phyloP scores from a whole-genome alignment of 1,140 invertebrate genomes.

The Bemisia tabaci region DNA sequence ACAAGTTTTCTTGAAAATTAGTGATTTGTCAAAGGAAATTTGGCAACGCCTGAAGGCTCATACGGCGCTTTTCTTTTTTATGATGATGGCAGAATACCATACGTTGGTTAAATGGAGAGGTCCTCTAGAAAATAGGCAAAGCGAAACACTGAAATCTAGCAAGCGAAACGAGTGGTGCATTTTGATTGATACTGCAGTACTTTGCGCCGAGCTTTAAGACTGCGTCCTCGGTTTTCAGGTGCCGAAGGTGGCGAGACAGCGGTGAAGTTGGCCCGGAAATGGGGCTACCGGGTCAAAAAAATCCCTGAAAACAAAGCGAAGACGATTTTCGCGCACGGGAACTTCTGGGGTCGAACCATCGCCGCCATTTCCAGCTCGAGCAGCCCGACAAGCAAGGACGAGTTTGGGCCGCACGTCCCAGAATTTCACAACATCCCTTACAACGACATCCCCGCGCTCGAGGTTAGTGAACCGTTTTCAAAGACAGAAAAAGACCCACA shows the following conservation, averaged over 20 bases:
- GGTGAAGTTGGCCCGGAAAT: conserved; percentile 57
- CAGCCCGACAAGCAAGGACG: conserved; percentile 48
- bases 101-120: too few species aligned
- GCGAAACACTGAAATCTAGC: too few species aligned
- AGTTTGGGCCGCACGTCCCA: conserved; percentile 69
- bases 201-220: too few species aligned
- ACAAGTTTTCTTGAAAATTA: too few species aligned
- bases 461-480: conserved; percentile 35
- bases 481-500: too few species aligned
- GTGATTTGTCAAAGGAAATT: too few species aligned
- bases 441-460: conserved; percentile 51
- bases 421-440: conserved; percentile 58
- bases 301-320: conserved; percentile 54
- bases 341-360: conserved; percentile 76
- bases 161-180: too few species aligned
- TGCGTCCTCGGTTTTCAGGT: conserved; percentile 43
- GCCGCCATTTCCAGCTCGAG: conserved; percentile 63
- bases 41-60: too few species aligned
- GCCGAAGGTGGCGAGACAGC: conserved; percentile 69
- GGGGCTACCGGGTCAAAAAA: conserved; percentile 65
- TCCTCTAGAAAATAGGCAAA: too few species aligned
- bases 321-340: conserved; percentile 57
- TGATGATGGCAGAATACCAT: too few species aligned
- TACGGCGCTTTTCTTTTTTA: too few species aligned
- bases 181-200: too few species aligned